Evolutionary conservation across 2,797 vertebrate genomes (phyloP).

Genomic region (Esox lucius): DNA sequence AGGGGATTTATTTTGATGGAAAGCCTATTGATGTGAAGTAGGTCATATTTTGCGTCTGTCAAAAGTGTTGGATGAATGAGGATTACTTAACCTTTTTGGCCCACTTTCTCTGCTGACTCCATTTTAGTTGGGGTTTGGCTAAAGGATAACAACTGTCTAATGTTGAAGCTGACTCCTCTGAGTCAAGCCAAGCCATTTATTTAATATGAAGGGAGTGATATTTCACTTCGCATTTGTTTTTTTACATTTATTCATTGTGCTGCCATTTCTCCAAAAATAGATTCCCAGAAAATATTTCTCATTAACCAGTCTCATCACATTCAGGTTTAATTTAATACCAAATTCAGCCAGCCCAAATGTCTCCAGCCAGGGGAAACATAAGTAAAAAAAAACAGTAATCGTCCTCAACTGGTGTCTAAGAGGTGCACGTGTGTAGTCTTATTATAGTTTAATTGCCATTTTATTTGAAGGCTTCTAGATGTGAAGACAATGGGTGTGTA

Average conservation of each 20-base stretch:
- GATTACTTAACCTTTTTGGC: slow-evolving; percentile 19
- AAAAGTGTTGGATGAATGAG: slow-evolving; percentile 47
- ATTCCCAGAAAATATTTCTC: slow-evolving; percentile 58
- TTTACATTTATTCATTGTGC: slow-evolving; percentile 27
- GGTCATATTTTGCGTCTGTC: slow-evolving; percentile 43
- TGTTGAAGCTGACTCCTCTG: slow-evolving; percentile 30
- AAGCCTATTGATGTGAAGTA: slow-evolving; percentile 30
- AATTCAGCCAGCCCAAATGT: slow-evolving; percentile 19
- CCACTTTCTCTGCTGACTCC: slow-evolving; percentile 38
- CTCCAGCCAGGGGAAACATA: slow-evolving; percentile 14
- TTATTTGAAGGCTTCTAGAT: background rate
- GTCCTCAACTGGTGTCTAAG: background rate
- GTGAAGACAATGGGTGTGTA: too few species aligned
- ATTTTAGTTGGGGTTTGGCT: slow-evolving; percentile 45
- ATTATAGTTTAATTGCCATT: background rate
- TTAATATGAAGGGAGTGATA: slow-evolving; percentile 39
- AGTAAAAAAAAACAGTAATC: background rate
- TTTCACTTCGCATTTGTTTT: slow-evolving; percentile 45
- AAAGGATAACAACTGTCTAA: slow-evolving; percentile 41
- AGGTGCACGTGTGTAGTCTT: background rate
- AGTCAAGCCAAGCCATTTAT: slow-evolving; percentile 37
- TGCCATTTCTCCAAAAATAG: slow-evolving; percentile 55
- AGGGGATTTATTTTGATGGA: slow-evolving; percentile 46
- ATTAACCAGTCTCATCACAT: slow-evolving; percentile 39
- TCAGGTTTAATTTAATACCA: slow-evolving; percentile 26